Evolutionary conservation across 2,113 vertebrate species (phyloP).

Genomic region (Hucho hucho): DNA sequence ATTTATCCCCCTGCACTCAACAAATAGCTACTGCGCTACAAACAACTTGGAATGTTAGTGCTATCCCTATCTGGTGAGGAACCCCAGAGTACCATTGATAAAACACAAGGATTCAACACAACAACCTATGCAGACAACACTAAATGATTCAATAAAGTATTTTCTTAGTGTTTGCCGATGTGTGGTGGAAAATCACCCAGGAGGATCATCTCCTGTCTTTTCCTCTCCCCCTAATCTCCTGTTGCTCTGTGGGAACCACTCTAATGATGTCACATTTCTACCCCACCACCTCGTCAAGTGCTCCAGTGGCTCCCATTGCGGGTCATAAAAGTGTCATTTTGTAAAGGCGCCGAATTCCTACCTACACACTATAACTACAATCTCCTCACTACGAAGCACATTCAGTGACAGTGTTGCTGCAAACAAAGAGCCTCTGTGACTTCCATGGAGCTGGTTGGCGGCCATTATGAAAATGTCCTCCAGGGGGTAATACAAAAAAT

Average conservation of each 20-base stretch:
- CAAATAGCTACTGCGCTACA: constrained; percentile 38
- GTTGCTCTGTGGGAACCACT: constrained; percentile 15
- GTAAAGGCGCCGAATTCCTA: not conserved
- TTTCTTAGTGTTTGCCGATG: constrained; percentile 29
- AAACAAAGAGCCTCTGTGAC: no score
- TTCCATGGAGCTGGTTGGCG: no score
- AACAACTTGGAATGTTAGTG: constrained; percentile 38
- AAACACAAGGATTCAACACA: constrained; percentile 35
- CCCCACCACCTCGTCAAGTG: not conserved
- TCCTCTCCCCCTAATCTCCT: constrained; percentile 11
- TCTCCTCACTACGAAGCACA: not conserved
- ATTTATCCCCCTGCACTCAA: constrained; percentile 25
- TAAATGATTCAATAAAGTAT: constrained; percentile 21
- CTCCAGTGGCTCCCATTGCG: not conserved
- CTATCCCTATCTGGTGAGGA: constrained; percentile 32
- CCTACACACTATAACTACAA: not conserved
- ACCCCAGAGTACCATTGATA: constrained; percentile 7
- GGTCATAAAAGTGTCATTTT: constrained; percentile 8
- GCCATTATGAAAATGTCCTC: no score
- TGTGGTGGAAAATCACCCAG: constrained; percentile 11
- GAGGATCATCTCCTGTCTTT: constrained; percentile 23
- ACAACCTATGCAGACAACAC: constrained; percentile 17
- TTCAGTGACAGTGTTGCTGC: not conserved
- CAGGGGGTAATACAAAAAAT: no score
- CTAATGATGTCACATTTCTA: constrained; percentile 38